Evolutionary conservation across 2,888 invertebrate species (phyloP).

Genomic region (Listrodromus nycthemerus): DNA sequence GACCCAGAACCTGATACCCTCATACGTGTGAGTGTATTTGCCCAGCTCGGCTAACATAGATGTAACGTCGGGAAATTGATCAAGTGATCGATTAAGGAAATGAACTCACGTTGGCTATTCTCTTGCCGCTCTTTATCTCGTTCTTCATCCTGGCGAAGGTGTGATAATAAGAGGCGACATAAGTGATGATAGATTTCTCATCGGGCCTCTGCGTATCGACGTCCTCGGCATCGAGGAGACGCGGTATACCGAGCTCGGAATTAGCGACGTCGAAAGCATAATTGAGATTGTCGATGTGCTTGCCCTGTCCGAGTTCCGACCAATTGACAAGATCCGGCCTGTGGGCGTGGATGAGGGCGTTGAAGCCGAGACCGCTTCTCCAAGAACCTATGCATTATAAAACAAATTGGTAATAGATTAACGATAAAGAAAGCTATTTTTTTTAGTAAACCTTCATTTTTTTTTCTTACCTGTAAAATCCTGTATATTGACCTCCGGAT

Average conservation of each 20-base stretch:
- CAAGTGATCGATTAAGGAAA: background rate
- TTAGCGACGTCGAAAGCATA: slow-evolving; percentile 98
- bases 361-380: slow-evolving; percentile 98
- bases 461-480: slow-evolving; percentile 89
- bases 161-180: slow-evolving; percentile 99
- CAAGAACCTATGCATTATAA: slow-evolving; percentile 90
- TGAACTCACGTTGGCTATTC: slow-evolving; percentile 96
- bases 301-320: slow-evolving; percentile 90
- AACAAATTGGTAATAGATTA: slow-evolving; percentile 31
- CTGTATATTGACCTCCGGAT: slow-evolving; percentile 94
- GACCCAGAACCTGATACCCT: too few relatives aligned
- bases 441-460: background rate
- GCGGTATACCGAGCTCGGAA: slow-evolving; percentile 96
- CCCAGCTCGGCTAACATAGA: background rate
- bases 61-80: background rate
- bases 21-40: too few relatives aligned
- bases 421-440: background rate
- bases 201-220: slow-evolving; percentile 97
- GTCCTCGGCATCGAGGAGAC: slow-evolving; percentile 97
- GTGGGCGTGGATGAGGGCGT: slow-evolving; percentile 99
- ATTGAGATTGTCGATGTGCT: slow-evolving; percentile 97
- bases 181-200: slow-evolving; percentile 99
- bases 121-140: slow-evolving; percentile 98
- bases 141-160: slow-evolving; percentile 99
- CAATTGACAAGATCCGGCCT: slow-evolving; percentile 97